Conservation (phyloP, 2,797 vertebrate genomes). For the Okamejei kenojei region DNA sequence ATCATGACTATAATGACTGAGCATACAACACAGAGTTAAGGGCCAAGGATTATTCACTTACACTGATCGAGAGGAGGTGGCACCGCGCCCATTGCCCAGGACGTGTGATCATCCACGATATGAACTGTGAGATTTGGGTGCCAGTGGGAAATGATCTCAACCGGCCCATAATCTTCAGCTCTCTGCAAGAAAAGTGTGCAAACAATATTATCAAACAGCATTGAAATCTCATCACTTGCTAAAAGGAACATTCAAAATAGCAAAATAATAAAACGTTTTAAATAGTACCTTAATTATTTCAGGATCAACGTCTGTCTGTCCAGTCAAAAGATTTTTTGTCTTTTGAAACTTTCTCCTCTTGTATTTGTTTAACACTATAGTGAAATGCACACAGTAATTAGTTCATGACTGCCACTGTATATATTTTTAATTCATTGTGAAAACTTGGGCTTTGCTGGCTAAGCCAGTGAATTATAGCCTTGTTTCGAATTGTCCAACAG, state of each 20-base stretch:
- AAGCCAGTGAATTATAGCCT: no score
- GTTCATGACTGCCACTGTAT: no score
- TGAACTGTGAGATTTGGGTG: conserved; percentile 96
- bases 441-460: no score
- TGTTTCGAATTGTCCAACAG: no score
- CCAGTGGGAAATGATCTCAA: conserved; percentile 95
- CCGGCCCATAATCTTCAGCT: conserved; percentile 84
- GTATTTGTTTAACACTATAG: conserved; percentile 88
- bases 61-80: conserved; percentile 88
- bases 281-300: conserved; percentile 73
- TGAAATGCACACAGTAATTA: neutral
- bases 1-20: no score
- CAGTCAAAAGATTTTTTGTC: conserved; percentile 90
- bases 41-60: conserved; percentile 51
- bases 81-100: conserved; percentile 91
- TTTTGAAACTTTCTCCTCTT: conserved; percentile 85
- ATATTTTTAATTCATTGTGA: no score
- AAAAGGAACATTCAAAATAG: no score
- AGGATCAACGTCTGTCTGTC: conserved; percentile 86
- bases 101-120: conserved; percentile 93
- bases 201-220: neutral
- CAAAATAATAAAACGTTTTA: neutral
- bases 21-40: neutral
- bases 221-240: neutral
- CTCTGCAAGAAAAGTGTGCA: conserved; percentile 56